These are phyloP conservation scores for Anabas testudineus DNA, from an alignment of 2,797 vertebrate genomes.

Conservation along the genomic window DNA sequence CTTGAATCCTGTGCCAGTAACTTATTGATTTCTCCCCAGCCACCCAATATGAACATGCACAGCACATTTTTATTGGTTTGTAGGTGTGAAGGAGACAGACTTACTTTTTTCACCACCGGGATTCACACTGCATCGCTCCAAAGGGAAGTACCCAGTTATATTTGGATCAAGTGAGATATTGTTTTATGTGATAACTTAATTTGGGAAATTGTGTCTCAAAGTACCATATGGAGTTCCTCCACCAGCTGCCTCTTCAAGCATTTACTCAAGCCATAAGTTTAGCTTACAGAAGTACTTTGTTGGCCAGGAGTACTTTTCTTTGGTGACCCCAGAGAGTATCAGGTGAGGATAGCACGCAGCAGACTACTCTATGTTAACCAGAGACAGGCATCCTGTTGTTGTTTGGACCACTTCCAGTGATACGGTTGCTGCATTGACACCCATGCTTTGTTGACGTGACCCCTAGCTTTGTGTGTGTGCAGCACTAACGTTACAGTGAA, in stretches of 20 bases:
- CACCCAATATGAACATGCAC: slow-evolving; percentile 7
- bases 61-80: neutral
- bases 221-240: neutral
- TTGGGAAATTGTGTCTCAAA: neutral
- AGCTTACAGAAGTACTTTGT: neutral
- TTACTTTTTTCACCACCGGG: neutral
- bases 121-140: neutral
- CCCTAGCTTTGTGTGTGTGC: slow-evolving; percentile 28
- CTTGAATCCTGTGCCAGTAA: neutral
- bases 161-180: neutral
- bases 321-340: slow-evolving; percentile 39
- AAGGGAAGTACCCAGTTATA: neutral
- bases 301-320: slow-evolving; percentile 26
- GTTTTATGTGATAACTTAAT: neutral
- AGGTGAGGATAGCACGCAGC: slow-evolving; percentile 28
- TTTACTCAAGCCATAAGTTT: slow-evolving; percentile 2
- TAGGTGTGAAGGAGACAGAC: neutral
- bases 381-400: slow-evolving; percentile 53
- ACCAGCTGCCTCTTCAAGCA: neutral
- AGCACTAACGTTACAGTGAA: slow-evolving; percentile 76
- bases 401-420: slow-evolving; percentile 48
- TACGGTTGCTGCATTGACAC: slow-evolving; percentile 19
- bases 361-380: slow-evolving; percentile 46
- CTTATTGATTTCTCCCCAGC: neutral
- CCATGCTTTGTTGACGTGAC: slow-evolving; percentile 49